Percentiles rank a stretch among this genome's conserved stretches.
Evolutionary conservation across 2,888 invertebrate species (phyloP).

Genomic region (Teleiodes luculella): DNA sequence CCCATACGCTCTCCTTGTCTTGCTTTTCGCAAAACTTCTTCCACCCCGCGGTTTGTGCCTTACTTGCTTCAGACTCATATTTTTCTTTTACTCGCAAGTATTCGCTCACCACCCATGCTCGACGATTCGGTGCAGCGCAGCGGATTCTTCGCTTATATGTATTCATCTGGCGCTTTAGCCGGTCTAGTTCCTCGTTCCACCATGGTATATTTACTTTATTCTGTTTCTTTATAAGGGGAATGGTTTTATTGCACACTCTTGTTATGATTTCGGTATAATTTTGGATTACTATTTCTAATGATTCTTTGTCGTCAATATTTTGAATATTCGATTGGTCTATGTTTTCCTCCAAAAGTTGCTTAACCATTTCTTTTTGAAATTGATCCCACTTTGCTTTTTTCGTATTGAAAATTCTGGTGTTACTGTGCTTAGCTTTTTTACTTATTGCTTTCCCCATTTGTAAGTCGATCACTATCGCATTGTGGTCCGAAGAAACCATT

Average conservation of each 20-base stretch:
- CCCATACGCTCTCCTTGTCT: no score
- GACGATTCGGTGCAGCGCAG: no score
- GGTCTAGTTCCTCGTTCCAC: no score
- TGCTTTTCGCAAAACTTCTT: no score
- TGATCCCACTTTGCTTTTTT: conserved; percentile 21
- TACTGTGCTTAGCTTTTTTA: conserved; percentile 2
- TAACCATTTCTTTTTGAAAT: conserved; percentile 3
- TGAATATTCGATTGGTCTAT: not conserved
- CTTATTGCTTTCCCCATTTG: conserved; percentile 9
- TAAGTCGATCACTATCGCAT: conserved; percentile 12
- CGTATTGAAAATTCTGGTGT: no score
- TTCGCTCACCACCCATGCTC: no score
- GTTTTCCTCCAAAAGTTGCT: not conserved
- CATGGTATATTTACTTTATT: not conserved
- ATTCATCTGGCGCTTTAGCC: no score
- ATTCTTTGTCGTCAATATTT: not conserved
- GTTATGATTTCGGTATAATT: not conserved
- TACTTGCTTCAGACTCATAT: no score
- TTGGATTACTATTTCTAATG: not conserved
- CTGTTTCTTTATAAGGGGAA: not conserved
- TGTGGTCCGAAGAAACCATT: conserved; percentile 20
- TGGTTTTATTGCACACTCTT: not conserved
- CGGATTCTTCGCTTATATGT: no score
- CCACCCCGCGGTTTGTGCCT: no score
- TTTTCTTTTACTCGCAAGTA: no score